Base-by-base conservation (phyloP, 2,797 vertebrate species). In the Poliocrania exsul region DNA sequence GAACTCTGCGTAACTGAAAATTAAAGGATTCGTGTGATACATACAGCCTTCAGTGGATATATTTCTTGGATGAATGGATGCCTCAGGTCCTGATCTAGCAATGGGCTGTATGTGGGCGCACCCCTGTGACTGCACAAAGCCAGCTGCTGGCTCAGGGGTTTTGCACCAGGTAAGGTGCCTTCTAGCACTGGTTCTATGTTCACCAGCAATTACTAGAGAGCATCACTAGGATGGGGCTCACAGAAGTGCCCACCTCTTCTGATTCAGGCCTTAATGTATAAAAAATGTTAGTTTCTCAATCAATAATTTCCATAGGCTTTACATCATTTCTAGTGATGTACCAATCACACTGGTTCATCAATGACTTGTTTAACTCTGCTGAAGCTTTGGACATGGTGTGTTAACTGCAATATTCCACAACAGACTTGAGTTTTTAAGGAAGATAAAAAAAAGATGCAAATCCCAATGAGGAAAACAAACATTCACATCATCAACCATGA, bases 301-400 rank as follows among this genome's bases (percentile, higher is more conserved):
- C 67, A 46, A 81, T 66, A 72, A 67, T 90, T 95, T 92, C 79
- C 80, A 75, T 29, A 69, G 17, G 40, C 50, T 90, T 92, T 69
- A 50, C 40, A 83, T 54, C 37, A 70, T 78, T 90, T 74, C 54
- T 58, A 92, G 84, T 6, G 54, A 84, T 25, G 57, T 9, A 50
- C n/a, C 46, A 60, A 58, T 46, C 87, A 46, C 51, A 25, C 26
- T 12, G 35, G 58, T 35, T 92, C 70, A 86, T 58, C 86, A 64
- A 16, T 70, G 49, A 82, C 77, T 88, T 64, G 21, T 35, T 74
- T 79, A 84, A 78, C 40, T 62, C 69, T 61, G 40, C 53, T 3
- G 5, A 93, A 90, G 62, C 46, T 72, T 86, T 0, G 0, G 54
- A 78, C 19, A 28, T 0, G 1, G 42, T 6, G 5, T 37, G 6